Evolutionary conservation across 1,140 invertebrate genomes (phyloP).

Genomic region (Mycetomoellerius zeteki): DNA sequence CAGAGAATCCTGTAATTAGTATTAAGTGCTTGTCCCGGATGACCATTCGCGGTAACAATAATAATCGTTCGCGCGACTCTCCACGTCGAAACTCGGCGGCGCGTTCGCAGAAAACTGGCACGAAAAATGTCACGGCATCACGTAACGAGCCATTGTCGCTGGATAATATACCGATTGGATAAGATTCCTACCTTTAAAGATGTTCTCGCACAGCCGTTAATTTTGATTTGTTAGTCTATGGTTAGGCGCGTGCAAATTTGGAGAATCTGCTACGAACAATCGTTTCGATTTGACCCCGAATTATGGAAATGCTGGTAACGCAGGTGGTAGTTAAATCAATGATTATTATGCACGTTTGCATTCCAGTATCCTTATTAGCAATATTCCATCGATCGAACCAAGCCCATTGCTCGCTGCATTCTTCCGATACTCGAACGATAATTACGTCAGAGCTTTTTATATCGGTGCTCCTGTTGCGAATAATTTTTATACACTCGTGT

Average conservation of each 20-base stretch:
- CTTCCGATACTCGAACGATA: conserved; percentile 64
- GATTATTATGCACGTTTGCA: conserved; percentile 63
- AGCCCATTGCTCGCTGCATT: conserved; percentile 47
- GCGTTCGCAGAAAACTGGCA: conserved; percentile 53
- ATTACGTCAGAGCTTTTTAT: conserved; percentile 31
- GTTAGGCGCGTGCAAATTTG: background rate
- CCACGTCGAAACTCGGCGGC: conserved; percentile 3
- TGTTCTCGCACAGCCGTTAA: conserved; percentile 44
- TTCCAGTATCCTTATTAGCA: conserved; percentile 52
- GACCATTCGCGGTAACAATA: conserved; percentile 45
- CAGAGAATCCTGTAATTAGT: conserved; percentile 61
- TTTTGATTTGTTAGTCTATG: background rate
- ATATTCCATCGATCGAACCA: conserved; percentile 4
- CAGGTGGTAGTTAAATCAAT: conserved; percentile 54
- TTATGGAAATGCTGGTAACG: conserved; percentile 63
- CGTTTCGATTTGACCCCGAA: conserved; percentile 54
- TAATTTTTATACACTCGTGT: conserved; percentile 48
- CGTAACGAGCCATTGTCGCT: conserved; percentile 71
- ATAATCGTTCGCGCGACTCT: conserved; percentile 45
- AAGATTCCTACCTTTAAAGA: conserved; percentile 1
- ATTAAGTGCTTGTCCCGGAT: conserved; percentile 59
- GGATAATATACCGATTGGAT: conserved; percentile 41
- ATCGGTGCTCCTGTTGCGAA: background rate
- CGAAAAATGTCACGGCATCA: conserved; percentile 43
- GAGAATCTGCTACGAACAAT: conserved; percentile 57